Conservation (phyloP, 2,797 vertebrate genomes). For the Remorina albescens region DNA sequence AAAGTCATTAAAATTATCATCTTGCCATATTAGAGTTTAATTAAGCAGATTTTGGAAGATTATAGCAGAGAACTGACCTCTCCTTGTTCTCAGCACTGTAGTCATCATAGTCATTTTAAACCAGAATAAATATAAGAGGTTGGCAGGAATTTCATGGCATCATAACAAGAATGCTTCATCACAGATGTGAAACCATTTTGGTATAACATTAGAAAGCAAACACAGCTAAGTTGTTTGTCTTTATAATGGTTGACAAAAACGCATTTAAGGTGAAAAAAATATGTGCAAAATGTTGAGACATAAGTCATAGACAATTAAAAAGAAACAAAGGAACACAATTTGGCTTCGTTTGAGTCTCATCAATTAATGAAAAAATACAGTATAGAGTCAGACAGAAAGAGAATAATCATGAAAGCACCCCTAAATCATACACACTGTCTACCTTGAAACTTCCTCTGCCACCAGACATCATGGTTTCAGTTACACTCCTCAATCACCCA, state of each 20-base stretch:
- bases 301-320: background rate
- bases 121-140: conserved; percentile 12
- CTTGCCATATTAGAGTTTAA: conserved; percentile 19
- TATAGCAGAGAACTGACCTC: conserved; percentile 14
- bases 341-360: background rate
- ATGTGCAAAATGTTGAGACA: background rate
- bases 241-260: background rate
- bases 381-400: background rate
- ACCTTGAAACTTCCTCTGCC: background rate
- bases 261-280: background rate
- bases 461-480: background rate
- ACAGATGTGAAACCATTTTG: conserved; percentile 32
- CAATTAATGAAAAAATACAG: background rate
- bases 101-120: conserved; percentile 22
- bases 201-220: conserved; percentile 5
- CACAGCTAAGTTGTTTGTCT: background rate
- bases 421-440: background rate
- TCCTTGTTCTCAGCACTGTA: conserved; percentile 14
- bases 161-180: background rate
- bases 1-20: conserved; percentile 36
- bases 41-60: conserved; percentile 16
- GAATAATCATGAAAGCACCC: background rate
- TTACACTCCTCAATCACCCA: background rate
- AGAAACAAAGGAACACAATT: background rate
- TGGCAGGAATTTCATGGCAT: conserved; percentile 4